Evolutionary conservation across 2,113 vertebrate genomes (phyloP).

Genomic region (Oncorhynchus tshawytscha): DNA sequence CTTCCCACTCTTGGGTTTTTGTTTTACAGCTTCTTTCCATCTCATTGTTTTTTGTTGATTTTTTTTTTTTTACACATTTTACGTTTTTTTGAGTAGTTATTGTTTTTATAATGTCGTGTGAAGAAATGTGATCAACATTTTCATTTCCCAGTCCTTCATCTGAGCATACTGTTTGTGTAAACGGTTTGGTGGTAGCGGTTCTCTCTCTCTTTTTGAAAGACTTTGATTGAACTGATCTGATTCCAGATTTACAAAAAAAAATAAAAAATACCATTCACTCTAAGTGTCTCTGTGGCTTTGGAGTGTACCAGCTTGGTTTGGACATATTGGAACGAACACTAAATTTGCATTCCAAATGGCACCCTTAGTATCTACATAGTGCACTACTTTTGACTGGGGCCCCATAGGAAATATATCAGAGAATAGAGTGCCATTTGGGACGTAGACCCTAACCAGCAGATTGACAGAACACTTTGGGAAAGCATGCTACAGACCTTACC

Average conservation of each 20-base stretch:
- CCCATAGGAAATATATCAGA: too few relatives aligned
- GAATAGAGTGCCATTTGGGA: background rate
- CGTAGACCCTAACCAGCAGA: conserved; percentile 44
- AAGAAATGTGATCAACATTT: conserved; percentile 23
- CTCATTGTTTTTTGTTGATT: background rate
- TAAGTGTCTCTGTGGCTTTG: conserved; percentile 38
- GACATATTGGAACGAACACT: conserved; percentile 30
- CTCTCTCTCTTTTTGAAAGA: conserved; percentile 47
- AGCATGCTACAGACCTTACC: conserved; percentile 42
- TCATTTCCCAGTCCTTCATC: conserved; percentile 26
- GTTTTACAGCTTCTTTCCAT: too few relatives aligned
- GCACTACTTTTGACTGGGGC: too few relatives aligned
- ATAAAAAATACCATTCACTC: conserved; percentile 54
- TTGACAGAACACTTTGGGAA: conserved; percentile 39
- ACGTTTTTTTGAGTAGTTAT: conserved; percentile 9
- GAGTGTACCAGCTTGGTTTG: conserved; percentile 36
- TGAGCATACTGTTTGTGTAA: conserved; percentile 32
- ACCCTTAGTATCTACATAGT: too few relatives aligned
- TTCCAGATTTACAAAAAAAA: conserved; percentile 46
- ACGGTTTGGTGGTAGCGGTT: conserved; percentile 7
- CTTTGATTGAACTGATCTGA: conserved; percentile 44
- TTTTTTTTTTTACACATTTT: background rate
- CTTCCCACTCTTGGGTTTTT: too few relatives aligned
- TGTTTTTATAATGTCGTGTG: conserved; percentile 33
- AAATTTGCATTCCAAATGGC: too few relatives aligned